Evolutionary conservation across 2,113 vertebrate genomes (phyloP).

Genomic region (Odontophorus gujanensis): DNA sequence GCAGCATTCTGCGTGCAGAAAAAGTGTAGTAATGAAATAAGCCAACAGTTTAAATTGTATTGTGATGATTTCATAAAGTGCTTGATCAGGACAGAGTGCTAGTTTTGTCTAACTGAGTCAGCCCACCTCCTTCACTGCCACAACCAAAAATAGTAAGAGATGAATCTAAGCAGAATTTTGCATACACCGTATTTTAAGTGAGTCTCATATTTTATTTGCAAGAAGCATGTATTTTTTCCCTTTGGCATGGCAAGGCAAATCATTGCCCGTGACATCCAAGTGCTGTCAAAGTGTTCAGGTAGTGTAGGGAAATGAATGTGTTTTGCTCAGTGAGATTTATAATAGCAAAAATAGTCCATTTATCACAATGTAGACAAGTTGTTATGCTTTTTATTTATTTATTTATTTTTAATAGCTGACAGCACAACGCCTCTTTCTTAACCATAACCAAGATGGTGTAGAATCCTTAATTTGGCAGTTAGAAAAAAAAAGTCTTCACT

Average conservation of each 20-base stretch:
- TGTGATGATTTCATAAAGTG: neutral
- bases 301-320: neutral
- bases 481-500: neutral
- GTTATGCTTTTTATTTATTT: neutral
- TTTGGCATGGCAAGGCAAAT: neutral
- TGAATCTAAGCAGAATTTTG: neutral
- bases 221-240: fast-evolving
- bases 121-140: neutral
- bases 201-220: neutral
- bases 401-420: neutral
- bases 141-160: neutral
- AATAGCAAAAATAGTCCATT: neutral
- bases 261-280: neutral
- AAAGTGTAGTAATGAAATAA: too few relatives aligned
- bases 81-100: neutral
- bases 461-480: neutral
- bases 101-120: neutral
- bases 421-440: neutral
- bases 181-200: neutral
- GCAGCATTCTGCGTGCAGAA: neutral
- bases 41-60: neutral
- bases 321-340: neutral
- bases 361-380: neutral
- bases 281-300: neutral
- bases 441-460: neutral